Evolutionary conservation across 1,140 invertebrate genomes (phyloP), one percentile per base, ranked within the genome.

Genomic region (Scaptomyza montana): DNA sequence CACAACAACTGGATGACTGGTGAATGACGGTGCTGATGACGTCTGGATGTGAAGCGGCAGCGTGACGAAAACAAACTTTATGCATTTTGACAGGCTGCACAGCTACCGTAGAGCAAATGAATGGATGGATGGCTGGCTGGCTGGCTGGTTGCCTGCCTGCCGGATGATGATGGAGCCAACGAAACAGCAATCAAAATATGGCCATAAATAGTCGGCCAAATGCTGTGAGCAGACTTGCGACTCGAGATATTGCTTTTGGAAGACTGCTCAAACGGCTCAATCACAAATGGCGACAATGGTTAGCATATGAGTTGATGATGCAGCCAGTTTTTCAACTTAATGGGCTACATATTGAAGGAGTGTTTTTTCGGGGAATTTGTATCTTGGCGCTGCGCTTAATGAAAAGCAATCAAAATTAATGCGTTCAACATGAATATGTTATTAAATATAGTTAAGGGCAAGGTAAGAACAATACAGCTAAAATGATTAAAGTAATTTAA

Each of bases 51-150:
- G 60, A 57, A 49, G 53, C 55, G 65, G 74, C 65, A 54, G 63
- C 74, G 66, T 81, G 82, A 81, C 70, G 78, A 76, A 79, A 82
- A 67, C 67, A 50, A 72, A 78, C 57, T 81, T 86, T 76, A 89
- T 82, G 67, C 64, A 73, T 66, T 57, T 73, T 78, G 84, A 86
- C 77, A 65, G 59, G 30, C 33, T 43, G 74, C 62, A 19, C 57
- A n/a, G 63, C 69, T 74, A 65, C 65, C 54, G 69, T 33, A 73
- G 12, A 41, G 51, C 43, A 65, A 19, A 41, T 45, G 74, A 65
- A 69, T 69, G 65, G 46, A 28, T 65, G 47, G 33, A 54, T 65
- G 75, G 36, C 25, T 63, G 77, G 71, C 28, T 49, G 59, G 33
- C 25, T n/a, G n/a, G n/a, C n/a, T n/a, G n/a, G n/a, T n/a, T n/a